These are phyloP conservation scores for Illadopsis cleaveri DNA, from an alignment of 2,113 vertebrate species.

Conservation along the genomic window DNA sequence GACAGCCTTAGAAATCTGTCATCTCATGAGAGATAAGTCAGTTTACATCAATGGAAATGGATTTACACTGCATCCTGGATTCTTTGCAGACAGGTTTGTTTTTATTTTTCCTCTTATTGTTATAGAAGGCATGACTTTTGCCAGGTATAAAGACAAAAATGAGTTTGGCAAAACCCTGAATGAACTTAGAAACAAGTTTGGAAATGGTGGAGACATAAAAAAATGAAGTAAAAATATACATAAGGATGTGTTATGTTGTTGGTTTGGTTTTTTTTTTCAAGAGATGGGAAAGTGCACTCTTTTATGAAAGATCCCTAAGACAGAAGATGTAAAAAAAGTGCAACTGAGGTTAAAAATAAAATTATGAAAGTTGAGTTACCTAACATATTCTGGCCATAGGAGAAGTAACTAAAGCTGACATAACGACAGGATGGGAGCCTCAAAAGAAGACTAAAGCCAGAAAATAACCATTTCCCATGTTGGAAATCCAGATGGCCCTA, in stretches of 20 bases:
- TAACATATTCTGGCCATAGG: neutral
- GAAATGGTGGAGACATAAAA: neutral
- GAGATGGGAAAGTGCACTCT: neutral
- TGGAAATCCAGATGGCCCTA: constrained; percentile 31
- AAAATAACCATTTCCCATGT: neutral
- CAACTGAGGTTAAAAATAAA: constrained; percentile 2
- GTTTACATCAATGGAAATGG: neutral
- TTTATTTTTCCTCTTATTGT: neutral
- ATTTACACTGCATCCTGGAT: neutral
- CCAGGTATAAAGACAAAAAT: neutral
- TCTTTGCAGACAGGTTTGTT: neutral
- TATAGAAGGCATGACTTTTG: neutral
- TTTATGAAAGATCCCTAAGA: neutral
- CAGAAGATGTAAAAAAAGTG: neutral
- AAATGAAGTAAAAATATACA: neutral
- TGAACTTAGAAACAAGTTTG: neutral
- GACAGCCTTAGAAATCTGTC: neutral
- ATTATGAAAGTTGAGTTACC: neutral
- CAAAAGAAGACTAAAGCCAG: neutral
- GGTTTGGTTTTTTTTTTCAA: neutral
- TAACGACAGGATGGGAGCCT: neutral
- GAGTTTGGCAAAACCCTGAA: neutral
- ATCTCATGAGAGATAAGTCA: neutral
- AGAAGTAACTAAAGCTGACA: constrained; percentile 3
- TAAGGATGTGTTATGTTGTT: neutral